Evolutionary conservation across 1,140 invertebrate genomes (phyloP), one percentile per base, ranked within the genome.

Genomic region (Drusus annulatus): DNA sequence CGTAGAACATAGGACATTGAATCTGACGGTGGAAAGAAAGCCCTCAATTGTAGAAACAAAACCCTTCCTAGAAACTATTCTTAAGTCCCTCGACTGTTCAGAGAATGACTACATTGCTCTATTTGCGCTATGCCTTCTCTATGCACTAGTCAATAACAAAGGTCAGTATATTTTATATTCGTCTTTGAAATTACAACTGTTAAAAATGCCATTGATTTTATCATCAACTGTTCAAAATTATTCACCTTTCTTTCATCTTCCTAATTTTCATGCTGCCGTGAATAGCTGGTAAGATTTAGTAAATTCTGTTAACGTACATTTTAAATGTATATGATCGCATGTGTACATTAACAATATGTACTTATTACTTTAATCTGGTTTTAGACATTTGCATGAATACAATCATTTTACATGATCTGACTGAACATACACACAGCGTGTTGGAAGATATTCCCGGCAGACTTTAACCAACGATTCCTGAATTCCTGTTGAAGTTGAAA

Each of bases 21-120:
- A 25, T 16, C 84, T 60, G 79, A 25, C 81, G 13, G 77, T 86
- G 78, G 86, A 84, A 82, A 84, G 86, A 68, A 84, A 88, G 62
- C 87, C 85, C 51, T 89, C 87, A 62, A 89, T 90, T 51, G 86
- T 91, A 71, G 87, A 89, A 7, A 92, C 92, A 69, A 94, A 95
- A 85, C 96, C 97, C 8, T 98, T 98, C 89, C 89, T 99, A 56
- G 95, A 98, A 87, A 95, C 96, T 0, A 93, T 98, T 76, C 90
- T 98, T 68, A 94, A 95, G 83, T 94, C 96, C 0, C 89, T 97
- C 76, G 93, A 96, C 85, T 97, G 96, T 86, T 91, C 89, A 5
- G 96, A 98, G 86, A 98, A 98, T 89, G 98, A 99, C 90, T 99
- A 99, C 88, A 92, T 96, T 50, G 94, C 97, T 0, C 89, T 99